phyloP scores from a whole-genome alignment of 1,140 invertebrate species.

The Trichogramma pretiosum region DNA sequence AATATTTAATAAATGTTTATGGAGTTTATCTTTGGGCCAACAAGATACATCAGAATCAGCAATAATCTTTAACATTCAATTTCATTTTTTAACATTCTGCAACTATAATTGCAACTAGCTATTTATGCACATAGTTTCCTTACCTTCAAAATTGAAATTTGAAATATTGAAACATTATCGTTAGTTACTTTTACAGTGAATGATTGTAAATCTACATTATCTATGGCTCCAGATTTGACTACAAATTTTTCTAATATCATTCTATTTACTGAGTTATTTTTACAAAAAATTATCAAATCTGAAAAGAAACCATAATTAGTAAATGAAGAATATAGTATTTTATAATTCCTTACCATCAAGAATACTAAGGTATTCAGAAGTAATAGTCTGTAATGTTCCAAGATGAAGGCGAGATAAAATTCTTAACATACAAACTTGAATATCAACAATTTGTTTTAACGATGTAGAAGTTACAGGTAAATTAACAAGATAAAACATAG shows the following conservation, averaged over 20 bases:
- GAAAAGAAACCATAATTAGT: slow-evolving; percentile 9
- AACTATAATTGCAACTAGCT: slow-evolving; percentile 6
- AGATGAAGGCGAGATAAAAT: slow-evolving; percentile 30
- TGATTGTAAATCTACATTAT: slow-evolving; percentile 28
- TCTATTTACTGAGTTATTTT: too few species aligned
- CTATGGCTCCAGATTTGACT: slow-evolving; percentile 24
- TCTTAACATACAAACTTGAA: slow-evolving; percentile 36
- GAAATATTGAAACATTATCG: slow-evolving; percentile 21
- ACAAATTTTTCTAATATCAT: slow-evolving; percentile 27
- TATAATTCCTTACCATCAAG: slow-evolving; percentile 25
- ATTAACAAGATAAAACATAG: slow-evolving; percentile 33
- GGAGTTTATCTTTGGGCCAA: slow-evolving; percentile 26
- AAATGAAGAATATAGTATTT: not conserved
- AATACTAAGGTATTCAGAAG: slow-evolving; percentile 30
- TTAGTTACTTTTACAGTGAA: slow-evolving; percentile 27
- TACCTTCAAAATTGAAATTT: slow-evolving; percentile 33
- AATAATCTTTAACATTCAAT: slow-evolving; percentile 28
- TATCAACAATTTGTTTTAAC: slow-evolving; percentile 27
- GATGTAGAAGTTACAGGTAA: slow-evolving; percentile 24
- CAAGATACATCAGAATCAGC: slow-evolving; percentile 26
- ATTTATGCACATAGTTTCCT: slow-evolving; percentile 2
- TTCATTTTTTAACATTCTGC: slow-evolving; percentile 8
- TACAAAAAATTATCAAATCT: slow-evolving; percentile 25
- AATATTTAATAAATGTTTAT: slow-evolving; percentile 23
- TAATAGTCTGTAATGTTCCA: slow-evolving; percentile 27